Percentiles rank a stretch among this genome's conserved stretches.
Conservation (phyloP, 1,140 invertebrate species). For the Cataglyphis hispanica region DNA sequence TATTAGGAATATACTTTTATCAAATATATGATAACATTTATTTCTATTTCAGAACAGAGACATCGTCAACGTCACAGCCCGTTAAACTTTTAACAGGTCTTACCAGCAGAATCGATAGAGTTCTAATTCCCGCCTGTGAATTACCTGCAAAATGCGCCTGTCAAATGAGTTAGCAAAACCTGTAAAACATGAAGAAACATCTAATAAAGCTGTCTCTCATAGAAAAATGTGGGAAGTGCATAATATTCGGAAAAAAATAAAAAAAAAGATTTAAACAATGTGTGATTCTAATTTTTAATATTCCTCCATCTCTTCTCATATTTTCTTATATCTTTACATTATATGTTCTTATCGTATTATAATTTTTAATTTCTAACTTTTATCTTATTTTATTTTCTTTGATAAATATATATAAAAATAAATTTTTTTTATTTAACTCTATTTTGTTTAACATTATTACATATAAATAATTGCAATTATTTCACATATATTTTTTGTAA, state of each 20-base stretch:
- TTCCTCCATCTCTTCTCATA: not conserved
- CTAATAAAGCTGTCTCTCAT: not conserved
- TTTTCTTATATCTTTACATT: not conserved
- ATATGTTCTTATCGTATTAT: not conserved
- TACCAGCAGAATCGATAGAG: slow-evolving; percentile 43
- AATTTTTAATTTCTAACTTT: not conserved
- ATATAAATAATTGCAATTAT: not conserved
- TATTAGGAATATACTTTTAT: not conserved
- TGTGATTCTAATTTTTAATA: not conserved
- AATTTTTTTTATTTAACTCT: not conserved
- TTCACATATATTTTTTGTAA: not conserved
- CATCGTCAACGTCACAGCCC: not conserved
- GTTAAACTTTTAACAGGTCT: slow-evolving; percentile 48
- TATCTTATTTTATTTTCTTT: not conserved
- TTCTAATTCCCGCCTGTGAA: slow-evolving; percentile 65
- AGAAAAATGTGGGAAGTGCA: not conserved
- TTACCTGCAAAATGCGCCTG: not conserved
- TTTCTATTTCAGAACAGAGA: slow-evolving; percentile 9
- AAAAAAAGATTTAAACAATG: slow-evolving; percentile 7
- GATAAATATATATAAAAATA: not conserved
- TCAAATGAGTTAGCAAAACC: not conserved
- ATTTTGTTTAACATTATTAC: not conserved
- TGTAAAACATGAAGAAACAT: not conserved
- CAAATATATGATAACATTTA: not conserved
- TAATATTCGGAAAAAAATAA: slow-evolving; percentile 8